Conservation (phyloP, 2,113 vertebrate genomes). For the Tichodroma muraria region DNA sequence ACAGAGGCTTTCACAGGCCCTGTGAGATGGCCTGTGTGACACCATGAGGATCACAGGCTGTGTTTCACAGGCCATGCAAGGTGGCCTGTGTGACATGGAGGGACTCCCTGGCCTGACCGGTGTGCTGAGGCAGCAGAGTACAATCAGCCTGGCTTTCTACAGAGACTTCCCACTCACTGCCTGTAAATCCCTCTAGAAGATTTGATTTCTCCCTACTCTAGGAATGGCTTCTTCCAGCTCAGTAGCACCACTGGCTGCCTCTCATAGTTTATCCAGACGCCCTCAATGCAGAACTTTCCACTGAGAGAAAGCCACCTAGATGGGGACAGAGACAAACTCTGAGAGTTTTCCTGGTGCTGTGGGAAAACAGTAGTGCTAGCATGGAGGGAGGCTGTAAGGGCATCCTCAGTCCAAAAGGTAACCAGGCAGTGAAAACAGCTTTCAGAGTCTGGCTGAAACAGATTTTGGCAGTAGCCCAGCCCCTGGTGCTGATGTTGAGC, state of each 20-base stretch:
- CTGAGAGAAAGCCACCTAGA: not conserved
- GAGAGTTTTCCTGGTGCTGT: not conserved
- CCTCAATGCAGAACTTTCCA: not conserved
- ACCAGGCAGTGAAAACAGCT: not conserved
- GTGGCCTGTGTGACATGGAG: not conserved
- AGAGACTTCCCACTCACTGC: not conserved
- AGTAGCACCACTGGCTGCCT: not conserved
- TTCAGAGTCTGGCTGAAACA: not conserved
- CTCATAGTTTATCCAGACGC: not conserved
- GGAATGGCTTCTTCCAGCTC: not conserved
- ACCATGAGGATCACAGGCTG: not conserved
- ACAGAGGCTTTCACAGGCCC: not conserved
- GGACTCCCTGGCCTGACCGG: not conserved
- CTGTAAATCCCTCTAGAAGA: not conserved
- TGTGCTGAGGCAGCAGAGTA: not conserved
- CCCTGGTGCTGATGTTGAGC: not conserved
- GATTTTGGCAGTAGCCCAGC: not conserved
- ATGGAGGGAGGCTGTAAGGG: not conserved
- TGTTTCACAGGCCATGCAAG: not conserved
- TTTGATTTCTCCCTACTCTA: not conserved
- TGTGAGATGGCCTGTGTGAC: not conserved
- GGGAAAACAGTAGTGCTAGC: not conserved
- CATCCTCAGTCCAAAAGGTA: not conserved
- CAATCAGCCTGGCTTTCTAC: not conserved
- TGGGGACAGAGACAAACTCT: accelerated